Conservation (phyloP, 2,797 vertebrate genomes). For the Microhierax caerulescens region DNA sequence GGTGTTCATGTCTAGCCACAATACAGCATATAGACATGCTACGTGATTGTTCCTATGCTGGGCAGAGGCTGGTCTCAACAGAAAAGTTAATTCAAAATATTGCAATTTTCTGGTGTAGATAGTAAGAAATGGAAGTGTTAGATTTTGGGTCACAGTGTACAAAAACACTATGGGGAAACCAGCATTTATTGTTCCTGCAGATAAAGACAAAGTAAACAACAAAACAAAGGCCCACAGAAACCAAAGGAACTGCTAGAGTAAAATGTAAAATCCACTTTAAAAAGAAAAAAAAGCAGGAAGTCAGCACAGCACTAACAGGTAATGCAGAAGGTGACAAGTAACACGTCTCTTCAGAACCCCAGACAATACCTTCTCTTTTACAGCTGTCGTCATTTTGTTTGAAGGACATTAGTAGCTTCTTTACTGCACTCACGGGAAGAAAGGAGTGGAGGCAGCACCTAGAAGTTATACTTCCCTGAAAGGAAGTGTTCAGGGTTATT, state of each 20-base stretch:
- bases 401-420: conserved; percentile 32
- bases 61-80: not conserved
- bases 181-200: not conserved
- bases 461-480: not conserved
- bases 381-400: not conserved
- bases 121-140: conserved; percentile 3
- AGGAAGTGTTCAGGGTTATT: conserved; percentile 21
- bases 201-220: conserved; percentile 5
- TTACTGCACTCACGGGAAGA: not conserved
- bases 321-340: not conserved
- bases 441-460: conserved; percentile 23
- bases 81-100: not conserved
- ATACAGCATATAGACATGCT: not conserved
- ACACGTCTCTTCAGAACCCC: not conserved
- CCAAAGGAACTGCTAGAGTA: conserved; percentile 4
- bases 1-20: not conserved
- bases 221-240: not conserved
- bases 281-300: not conserved
- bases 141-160: not conserved
- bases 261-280: conserved; percentile 27
- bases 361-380: conserved; percentile 2
- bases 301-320: not conserved
- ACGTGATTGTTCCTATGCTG: not conserved
- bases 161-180: not conserved
- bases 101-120: not conserved